A percentile compares a stretch with the other conserved stretches of the same genome.
phyloP scores from a whole-genome alignment of 2,888 invertebrate genomes.

The Diarsia brunnea region DNA sequence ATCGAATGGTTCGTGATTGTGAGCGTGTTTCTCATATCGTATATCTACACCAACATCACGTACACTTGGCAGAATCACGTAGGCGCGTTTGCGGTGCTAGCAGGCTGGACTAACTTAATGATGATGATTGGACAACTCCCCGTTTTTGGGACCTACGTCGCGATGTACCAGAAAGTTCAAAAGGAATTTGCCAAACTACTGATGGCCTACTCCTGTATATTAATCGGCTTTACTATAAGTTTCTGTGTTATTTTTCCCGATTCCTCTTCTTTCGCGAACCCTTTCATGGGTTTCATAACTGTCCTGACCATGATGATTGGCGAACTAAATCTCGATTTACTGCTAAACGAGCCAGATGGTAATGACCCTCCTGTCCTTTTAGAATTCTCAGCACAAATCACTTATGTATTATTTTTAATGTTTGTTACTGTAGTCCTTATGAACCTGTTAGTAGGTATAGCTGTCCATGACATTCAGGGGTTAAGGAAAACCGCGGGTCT shows the following conservation, averaged over 20 bases:
- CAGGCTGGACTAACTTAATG: slow-evolving; percentile 97
- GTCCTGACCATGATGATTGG: slow-evolving; percentile 97
- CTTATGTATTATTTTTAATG: slow-evolving; percentile 94
- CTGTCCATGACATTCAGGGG: slow-evolving; percentile 96
- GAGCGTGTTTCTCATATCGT: slow-evolving; percentile 96
- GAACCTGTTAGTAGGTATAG: slow-evolving; percentile 96
- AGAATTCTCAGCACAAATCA: slow-evolving; percentile 95
- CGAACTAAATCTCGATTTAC: slow-evolving; percentile 94
- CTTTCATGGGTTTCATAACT: slow-evolving; percentile 95
- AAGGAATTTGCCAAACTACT: slow-evolving; percentile 96
- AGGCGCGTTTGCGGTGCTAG: slow-evolving; percentile 95
- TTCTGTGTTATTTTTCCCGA: slow-evolving; percentile 97
- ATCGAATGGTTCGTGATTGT: slow-evolving; percentile 97
- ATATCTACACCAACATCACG: slow-evolving; percentile 93
- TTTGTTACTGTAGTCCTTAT: slow-evolving; percentile 96
- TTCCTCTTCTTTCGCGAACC: slow-evolving; percentile 95
- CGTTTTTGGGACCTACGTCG: slow-evolving; percentile 96
- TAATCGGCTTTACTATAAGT: slow-evolving; percentile 96
- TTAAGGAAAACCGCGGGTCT: slow-evolving; percentile 96
- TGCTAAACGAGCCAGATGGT: slow-evolving; percentile 94
- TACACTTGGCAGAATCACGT: slow-evolving; percentile 97
- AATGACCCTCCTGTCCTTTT: slow-evolving; percentile 94
- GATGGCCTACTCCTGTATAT: slow-evolving; percentile 95
- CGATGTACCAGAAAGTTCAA: slow-evolving; percentile 97
- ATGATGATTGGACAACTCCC: slow-evolving; percentile 97